phyloP scores from a whole-genome alignment of 2,113 vertebrate genomes.

The Gallinago jamesoni region DNA sequence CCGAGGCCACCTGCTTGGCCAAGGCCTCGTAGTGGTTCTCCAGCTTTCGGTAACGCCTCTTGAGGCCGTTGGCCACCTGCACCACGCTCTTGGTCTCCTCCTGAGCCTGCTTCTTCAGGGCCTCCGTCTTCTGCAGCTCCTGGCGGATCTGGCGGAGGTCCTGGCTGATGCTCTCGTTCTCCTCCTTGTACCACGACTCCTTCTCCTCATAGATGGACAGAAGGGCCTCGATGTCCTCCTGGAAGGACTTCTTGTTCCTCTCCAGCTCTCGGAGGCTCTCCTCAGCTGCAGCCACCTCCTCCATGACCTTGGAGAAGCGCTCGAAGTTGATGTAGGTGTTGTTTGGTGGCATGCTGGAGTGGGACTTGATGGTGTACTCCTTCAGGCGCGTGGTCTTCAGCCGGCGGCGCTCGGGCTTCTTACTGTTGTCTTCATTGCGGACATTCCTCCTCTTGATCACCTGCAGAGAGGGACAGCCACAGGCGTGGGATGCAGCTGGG shows the following conservation, averaged over 20 bases:
- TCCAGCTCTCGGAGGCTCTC: constrained; percentile 89
- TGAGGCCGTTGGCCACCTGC: constrained; percentile 85
- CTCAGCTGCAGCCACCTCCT: constrained; percentile 88
- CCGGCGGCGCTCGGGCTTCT: constrained; percentile 88
- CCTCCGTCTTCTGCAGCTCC: constrained; percentile 87
- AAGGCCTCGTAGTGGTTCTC: constrained; percentile 91
- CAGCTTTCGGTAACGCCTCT: constrained; percentile 87
- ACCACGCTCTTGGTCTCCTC: constrained; percentile 84
- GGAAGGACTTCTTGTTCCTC: constrained; percentile 86
- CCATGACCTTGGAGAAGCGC: constrained; percentile 95
- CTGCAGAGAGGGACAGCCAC: constrained; percentile 35
- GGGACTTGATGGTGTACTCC: constrained; percentile 99
- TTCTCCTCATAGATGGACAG: constrained; percentile 94
- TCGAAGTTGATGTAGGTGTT: constrained; percentile 97
- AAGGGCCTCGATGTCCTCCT: constrained; percentile 89
- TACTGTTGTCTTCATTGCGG: constrained; percentile 86
- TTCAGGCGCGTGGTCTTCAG: constrained; percentile 95
- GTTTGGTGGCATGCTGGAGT: constrained; percentile 99
- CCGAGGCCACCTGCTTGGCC: constrained; percentile 89
- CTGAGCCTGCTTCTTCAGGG: constrained; percentile 87
- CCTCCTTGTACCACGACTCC: constrained; percentile 94
- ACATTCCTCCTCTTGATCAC: constrained; percentile 94
- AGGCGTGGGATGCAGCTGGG: accelerated
- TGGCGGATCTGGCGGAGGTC: constrained; percentile 87
- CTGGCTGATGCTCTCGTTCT: constrained; percentile 87